Conservation (phyloP, 2,113 vertebrate species). For the Hemiscyllium ocellatum region DNA sequence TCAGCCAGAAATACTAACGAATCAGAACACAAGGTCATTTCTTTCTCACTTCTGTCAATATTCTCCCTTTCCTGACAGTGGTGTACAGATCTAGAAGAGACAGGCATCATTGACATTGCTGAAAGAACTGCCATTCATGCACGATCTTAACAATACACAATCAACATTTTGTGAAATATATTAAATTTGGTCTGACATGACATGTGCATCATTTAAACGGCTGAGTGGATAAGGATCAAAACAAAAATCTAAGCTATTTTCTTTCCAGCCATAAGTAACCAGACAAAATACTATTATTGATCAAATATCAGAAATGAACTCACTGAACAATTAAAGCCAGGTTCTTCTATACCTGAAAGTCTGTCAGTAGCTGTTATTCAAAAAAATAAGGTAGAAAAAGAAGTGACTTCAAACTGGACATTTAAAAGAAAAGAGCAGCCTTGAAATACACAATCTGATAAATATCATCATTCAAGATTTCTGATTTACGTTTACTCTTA, state of each 20-base stretch:
- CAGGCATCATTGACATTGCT: background rate
- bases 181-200: background rate
- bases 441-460: background rate
- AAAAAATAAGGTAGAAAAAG: background rate
- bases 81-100: no score
- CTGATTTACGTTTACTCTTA: background rate
- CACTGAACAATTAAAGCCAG: background rate
- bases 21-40: background rate
- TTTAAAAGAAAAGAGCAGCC: background rate
- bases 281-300: background rate
- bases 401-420: background rate
- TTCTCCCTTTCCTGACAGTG: background rate
- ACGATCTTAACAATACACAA: background rate
- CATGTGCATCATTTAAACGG: background rate
- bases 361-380: no score
- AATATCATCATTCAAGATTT: background rate
- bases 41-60: background rate
- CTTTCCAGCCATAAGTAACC: background rate
- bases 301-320: background rate
- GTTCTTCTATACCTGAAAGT: background rate
- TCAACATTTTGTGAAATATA: background rate
- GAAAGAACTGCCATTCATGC: background rate
- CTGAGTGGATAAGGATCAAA: background rate
- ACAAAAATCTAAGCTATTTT: background rate
- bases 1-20: background rate